phyloP scores from a whole-genome alignment of 2,888 invertebrate species.

The Sminthurinus aureus region DNA sequence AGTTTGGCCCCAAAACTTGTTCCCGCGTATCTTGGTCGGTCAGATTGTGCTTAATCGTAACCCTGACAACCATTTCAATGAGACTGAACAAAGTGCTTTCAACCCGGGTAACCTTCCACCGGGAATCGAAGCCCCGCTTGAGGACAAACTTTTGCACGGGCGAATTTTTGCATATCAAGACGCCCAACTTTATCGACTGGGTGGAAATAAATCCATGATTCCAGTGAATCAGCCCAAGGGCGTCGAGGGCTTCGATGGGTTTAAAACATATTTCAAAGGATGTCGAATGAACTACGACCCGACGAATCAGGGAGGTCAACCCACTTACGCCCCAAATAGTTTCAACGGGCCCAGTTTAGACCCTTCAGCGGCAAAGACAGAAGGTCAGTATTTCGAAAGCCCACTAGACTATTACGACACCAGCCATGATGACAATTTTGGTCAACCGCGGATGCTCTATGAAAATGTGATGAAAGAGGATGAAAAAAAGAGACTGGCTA shows the following conservation, averaged over 20 bases:
- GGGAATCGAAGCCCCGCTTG: background rate
- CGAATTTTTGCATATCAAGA: constrained; percentile 34
- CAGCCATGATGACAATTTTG: constrained; percentile 88
- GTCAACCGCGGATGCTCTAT: constrained; percentile 67
- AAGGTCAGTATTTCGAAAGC: constrained; percentile 68
- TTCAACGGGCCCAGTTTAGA: constrained; percentile 71
- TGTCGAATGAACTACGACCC: background rate
- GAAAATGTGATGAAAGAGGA: background rate
- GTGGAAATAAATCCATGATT: background rate
- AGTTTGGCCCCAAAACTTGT: constrained; percentile 88
- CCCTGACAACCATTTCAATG: constrained; percentile 92
- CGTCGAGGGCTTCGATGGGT: constrained; percentile 72
- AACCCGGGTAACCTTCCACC: background rate
- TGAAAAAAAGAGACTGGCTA: background rate
- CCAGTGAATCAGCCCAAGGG: constrained; percentile 64
- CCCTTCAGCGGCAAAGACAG: constrained; percentile 75
- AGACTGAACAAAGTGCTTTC: constrained; percentile 79
- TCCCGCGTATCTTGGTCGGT: constrained; percentile 87
- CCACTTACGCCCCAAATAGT: constrained; percentile 97
- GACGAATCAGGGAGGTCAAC: constrained; percentile 82
- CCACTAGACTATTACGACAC: constrained; percentile 72
- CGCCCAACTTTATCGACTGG: constrained; percentile 10
- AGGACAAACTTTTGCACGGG: constrained; percentile 28
- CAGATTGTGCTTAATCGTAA: constrained; percentile 85
- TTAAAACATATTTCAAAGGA: constrained; percentile 3